Evolutionary conservation across 2,113 vertebrate genomes (phyloP).

Genomic region (Pseudopodoces humilis): DNA sequence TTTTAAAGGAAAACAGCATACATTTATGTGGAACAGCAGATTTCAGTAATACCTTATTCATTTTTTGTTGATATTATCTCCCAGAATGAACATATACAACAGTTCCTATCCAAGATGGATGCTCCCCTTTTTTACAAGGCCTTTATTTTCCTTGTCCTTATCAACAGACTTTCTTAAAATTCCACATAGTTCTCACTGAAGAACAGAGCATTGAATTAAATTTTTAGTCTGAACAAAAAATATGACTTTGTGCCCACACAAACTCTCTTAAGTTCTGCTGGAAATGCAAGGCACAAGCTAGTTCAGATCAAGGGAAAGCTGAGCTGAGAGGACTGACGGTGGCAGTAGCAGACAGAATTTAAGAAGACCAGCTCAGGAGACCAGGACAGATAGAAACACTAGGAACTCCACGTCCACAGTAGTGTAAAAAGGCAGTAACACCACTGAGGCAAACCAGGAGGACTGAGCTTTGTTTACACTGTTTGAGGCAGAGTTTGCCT

Average conservation of each 20-base stretch:
- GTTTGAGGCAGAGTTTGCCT: neutral
- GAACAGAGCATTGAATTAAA: neutral
- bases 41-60: neutral
- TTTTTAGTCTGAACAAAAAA: neutral
- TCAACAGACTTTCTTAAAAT: neutral
- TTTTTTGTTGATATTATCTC: neutral
- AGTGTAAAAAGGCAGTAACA: neutral
- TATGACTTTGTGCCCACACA: neutral
- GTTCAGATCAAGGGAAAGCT: neutral
- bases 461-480: neutral
- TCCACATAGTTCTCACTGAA: neutral
- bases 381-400: neutral
- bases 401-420: neutral
- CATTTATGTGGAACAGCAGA: neutral
- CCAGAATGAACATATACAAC: accelerated
- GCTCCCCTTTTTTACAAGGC: neutral
- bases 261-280: neutral
- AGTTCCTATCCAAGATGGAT: neutral
- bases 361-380: neutral
- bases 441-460: neutral
- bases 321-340: constrained; percentile 3
- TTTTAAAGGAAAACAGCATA: neutral
- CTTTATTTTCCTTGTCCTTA: neutral
- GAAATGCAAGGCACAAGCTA: neutral
- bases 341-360: constrained; percentile 35